Conservation (phyloP, 2,797 vertebrate genomes). For the Cichlasoma orientale region DNA sequence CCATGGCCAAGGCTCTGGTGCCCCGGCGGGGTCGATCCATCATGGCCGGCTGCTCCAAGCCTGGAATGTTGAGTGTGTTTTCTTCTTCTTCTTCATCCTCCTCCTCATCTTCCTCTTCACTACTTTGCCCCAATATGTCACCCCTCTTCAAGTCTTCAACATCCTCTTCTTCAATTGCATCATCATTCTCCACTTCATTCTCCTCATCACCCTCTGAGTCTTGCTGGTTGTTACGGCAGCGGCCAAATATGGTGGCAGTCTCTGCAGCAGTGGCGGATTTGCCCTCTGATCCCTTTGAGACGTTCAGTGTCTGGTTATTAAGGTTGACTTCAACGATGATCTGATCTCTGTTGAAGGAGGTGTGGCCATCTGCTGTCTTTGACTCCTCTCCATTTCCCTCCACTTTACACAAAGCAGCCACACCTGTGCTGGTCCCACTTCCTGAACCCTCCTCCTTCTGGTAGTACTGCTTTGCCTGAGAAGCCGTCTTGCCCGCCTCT, state of each 20-base stretch:
- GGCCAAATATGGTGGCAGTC: conserved; percentile 71
- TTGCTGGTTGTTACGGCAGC: conserved; percentile 58
- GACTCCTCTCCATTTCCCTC: conserved; percentile 82
- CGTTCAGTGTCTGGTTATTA: conserved; percentile 98
- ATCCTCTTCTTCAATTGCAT: conserved; percentile 74
- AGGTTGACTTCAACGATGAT: conserved; percentile 99
- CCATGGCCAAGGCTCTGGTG: conserved; percentile 68
- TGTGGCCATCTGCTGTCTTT: conserved; percentile 78
- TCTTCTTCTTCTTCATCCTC: conserved; percentile 79
- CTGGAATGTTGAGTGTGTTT: conserved; percentile 78
- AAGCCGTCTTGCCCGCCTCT: conserved; percentile 71
- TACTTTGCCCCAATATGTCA: conserved; percentile 63
- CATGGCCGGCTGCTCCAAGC: conserved; percentile 61
- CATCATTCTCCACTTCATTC: conserved; percentile 74
- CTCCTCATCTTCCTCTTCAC: conserved; percentile 76
- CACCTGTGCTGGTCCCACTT: conserved; percentile 20
- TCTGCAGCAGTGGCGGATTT: conserved; percentile 70
- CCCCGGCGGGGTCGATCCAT: conserved; percentile 73
- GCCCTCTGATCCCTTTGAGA: conserved; percentile 91
- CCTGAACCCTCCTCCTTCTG: conserved; percentile 85
- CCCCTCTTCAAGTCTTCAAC: conserved; percentile 64
- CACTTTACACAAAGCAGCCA: conserved; percentile 81
- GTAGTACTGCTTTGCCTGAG: conserved; percentile 86
- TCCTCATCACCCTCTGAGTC: conserved; percentile 79
- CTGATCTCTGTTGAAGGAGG: conserved; percentile 91